Evolutionary conservation across 2,888 invertebrate genomes (phyloP).

Genomic region (Beris chalybata): DNA sequence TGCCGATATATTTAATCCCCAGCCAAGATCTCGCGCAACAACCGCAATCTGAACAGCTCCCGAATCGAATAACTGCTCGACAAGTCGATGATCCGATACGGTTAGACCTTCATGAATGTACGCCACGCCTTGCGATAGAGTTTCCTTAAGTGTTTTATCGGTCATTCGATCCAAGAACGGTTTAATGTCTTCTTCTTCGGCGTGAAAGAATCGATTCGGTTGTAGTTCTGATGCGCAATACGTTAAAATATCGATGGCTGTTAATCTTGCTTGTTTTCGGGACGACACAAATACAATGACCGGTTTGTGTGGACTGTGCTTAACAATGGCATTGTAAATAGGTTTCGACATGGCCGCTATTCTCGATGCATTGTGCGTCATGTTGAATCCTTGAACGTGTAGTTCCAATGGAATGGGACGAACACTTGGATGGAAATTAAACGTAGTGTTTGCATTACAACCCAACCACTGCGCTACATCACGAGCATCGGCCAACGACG

Average conservation of each 20-base stretch:
- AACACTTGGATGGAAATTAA: constrained; percentile 99
- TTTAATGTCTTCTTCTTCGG: constrained; percentile 80
- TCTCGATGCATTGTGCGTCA: constrained; percentile 95
- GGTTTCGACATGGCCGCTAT: constrained; percentile 98
- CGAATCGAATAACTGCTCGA: constrained; percentile 90
- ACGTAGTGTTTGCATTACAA: constrained; percentile 88
- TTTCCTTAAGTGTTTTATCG: constrained; percentile 90
- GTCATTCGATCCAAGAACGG: constrained; percentile 85
- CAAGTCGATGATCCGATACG: constrained; percentile 80
- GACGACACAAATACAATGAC: constrained; percentile 91
- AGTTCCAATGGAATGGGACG: constrained; percentile 92
- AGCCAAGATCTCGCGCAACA: constrained; percentile 87
- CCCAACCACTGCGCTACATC: constrained; percentile 97
- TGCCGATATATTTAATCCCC: constrained; percentile 86
- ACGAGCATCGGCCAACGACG: constrained; percentile 91
- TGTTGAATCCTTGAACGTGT: constrained; percentile 95
- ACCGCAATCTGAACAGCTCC: constrained; percentile 94
- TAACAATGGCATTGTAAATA: constrained; percentile 87
- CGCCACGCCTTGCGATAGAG: constrained; percentile 91
- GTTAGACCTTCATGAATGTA: constrained; percentile 95
- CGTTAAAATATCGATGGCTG: constrained; percentile 93
- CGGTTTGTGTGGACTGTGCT: constrained; percentile 82
- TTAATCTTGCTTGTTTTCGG: constrained; percentile 86
- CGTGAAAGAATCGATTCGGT: constrained; percentile 86
- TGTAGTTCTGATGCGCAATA: constrained; percentile 89